phyloP scores from a whole-genome alignment of 2,888 invertebrate genomes.

The Minunthozetes semirufus region DNA sequence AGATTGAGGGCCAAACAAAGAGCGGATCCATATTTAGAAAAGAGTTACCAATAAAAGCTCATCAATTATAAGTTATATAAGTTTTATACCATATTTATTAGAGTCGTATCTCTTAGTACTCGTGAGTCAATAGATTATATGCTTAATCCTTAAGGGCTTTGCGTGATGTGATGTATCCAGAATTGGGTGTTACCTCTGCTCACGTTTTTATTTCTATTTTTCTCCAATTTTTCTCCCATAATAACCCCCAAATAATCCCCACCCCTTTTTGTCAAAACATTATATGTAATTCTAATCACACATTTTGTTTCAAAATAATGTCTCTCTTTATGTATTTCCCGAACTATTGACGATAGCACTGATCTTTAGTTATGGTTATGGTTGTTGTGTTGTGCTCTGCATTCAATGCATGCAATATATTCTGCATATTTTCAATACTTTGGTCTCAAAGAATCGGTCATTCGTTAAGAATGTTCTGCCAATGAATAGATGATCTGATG shows the following conservation, averaged over 20 bases:
- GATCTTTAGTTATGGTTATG: neutral
- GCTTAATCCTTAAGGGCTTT: constrained; percentile 27
- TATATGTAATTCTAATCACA: constrained; percentile 13
- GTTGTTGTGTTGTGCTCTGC: neutral
- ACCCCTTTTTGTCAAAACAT: constrained; percentile 24
- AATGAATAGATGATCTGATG: neutral
- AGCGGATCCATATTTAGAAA: neutral
- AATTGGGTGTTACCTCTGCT: constrained; percentile 26
- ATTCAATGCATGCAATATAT: neutral
- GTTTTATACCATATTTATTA: constrained; percentile 20
- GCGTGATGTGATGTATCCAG: constrained; percentile 23
- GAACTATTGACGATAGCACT: too few species aligned
- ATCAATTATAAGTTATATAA: constrained; percentile 22
- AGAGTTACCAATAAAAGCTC: constrained; percentile 14
- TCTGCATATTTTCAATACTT: neutral
- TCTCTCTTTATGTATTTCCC: neutral
- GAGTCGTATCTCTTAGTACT: constrained; percentile 6
- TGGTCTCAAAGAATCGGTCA: neutral
- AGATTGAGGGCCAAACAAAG: too few species aligned
- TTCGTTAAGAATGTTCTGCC: neutral
- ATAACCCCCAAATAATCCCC: too few species aligned
- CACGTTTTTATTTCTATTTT: constrained; percentile 23
- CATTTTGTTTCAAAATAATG: neutral
- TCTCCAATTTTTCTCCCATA: too few species aligned
- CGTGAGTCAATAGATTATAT: constrained; percentile 27